phyloP scores from a whole-genome alignment of 2,888 invertebrate species.

The Platycheirus albimanus region DNA sequence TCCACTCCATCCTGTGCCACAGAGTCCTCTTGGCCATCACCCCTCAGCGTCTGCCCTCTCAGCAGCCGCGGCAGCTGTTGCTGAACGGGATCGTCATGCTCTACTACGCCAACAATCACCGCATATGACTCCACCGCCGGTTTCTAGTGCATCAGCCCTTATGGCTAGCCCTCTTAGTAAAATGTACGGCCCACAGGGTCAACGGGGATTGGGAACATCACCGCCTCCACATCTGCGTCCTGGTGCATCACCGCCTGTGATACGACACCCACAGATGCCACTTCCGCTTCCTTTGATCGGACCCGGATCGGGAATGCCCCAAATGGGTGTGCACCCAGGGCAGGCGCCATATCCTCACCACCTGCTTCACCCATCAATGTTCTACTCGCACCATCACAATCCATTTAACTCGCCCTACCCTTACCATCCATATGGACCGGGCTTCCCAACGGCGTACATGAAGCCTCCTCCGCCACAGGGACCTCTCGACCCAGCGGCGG shows the following conservation, averaged over 20 bases:
- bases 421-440: constrained; percentile 83
- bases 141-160: constrained; percentile 82
- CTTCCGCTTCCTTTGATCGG: constrained; percentile 82
- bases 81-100: constrained; percentile 82
- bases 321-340: constrained; percentile 87
- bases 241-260: constrained; percentile 84
- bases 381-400: constrained; percentile 88
- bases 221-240: constrained; percentile 82
- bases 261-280: constrained; percentile 83
- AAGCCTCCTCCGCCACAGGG: constrained; percentile 82
- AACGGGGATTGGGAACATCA: constrained; percentile 84
- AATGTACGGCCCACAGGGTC: constrained; percentile 84
- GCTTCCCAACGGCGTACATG: constrained; percentile 82
- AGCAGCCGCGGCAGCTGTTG: constrained; percentile 83
- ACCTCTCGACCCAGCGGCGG: constrained; percentile 80
- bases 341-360: constrained; percentile 88
- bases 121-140: constrained; percentile 83
- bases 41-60: constrained; percentile 82
- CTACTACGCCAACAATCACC: constrained; percentile 82
- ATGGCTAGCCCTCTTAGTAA: constrained; percentile 83
- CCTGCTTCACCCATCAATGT: constrained; percentile 87
- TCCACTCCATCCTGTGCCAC: constrained; percentile 83
- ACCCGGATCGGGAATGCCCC: constrained; percentile 81
- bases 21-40: constrained; percentile 82
- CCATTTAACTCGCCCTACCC: constrained; percentile 85